These are phyloP conservation scores for Campylorhamphus procurvoides DNA, from an alignment of 2,113 vertebrate species.

Conservation along the genomic window DNA sequence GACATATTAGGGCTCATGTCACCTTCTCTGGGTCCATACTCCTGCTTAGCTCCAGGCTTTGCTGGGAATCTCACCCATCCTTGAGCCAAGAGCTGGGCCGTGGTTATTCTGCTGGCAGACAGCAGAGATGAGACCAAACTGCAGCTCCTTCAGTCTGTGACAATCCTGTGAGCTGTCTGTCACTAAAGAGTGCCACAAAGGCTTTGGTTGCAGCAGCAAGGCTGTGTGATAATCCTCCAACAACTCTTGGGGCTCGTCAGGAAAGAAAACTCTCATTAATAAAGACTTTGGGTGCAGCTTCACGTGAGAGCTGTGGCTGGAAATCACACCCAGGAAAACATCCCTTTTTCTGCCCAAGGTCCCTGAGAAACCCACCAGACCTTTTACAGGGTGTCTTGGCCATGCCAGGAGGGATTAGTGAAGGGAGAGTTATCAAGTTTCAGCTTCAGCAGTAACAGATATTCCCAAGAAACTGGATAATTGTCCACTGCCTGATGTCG, in stretches of 20 bases:
- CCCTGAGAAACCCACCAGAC: not conserved
- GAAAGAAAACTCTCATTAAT: slow-evolving; percentile 36
- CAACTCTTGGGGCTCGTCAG: not conserved
- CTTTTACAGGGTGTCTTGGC: not conserved
- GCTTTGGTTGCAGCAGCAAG: slow-evolving; percentile 2
- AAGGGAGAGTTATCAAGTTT: not conserved
- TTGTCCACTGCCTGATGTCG: not conserved
- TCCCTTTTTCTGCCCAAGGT: not conserved
- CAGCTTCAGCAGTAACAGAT: not conserved
- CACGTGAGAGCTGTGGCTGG: not conserved
- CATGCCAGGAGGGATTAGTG: not conserved
- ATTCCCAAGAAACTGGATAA: not conserved
- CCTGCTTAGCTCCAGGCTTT: not conserved
- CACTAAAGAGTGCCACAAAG: not conserved
- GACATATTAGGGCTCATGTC: fast-evolving
- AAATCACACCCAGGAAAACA: not conserved
- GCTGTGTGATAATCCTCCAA: slow-evolving; percentile 5
- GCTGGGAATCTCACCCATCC: not conserved
- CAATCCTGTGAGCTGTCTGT: not conserved
- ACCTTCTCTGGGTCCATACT: not conserved
- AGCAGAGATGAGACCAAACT: not conserved
- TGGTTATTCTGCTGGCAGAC: not conserved
- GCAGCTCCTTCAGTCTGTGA: not conserved
- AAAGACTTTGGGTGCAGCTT: not conserved
- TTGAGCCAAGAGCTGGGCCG: not conserved